Evolutionary conservation across 1,140 invertebrate genomes (phyloP).

Genomic region (Eumaeus atala): DNA sequence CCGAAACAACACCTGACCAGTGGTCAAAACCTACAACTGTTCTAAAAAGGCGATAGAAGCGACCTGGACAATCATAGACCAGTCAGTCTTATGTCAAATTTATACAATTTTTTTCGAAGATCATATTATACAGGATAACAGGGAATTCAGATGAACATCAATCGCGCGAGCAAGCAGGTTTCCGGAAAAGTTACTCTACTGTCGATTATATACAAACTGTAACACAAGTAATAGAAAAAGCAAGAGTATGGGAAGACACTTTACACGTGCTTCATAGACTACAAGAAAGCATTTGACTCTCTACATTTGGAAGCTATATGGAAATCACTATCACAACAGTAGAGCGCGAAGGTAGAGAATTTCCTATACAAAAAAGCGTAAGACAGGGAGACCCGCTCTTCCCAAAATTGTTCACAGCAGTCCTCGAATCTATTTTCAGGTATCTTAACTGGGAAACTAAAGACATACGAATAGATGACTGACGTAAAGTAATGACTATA

Average conservation of each 20-base stretch:
- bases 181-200: constrained; percentile 22
- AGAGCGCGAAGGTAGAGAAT: constrained; percentile 16
- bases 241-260: too few species aligned
- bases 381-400: too few species aligned
- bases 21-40: constrained; percentile 26
- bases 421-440: too few species aligned
- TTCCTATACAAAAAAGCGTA: too few species aligned
- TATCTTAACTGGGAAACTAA: too few species aligned
- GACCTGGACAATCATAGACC: constrained; percentile 23
- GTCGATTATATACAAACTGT: constrained; percentile 21
- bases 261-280: too few species aligned
- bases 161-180: constrained; percentile 25
- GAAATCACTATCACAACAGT: constrained; percentile 20
- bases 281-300: constrained; percentile 20
- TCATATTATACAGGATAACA: constrained; percentile 23
- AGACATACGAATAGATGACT: too few species aligned
- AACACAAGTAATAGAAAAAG: constrained; percentile 20
- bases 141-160: constrained; percentile 21
- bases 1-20: constrained; percentile 20
- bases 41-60: constrained; percentile 21
- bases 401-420: too few species aligned
- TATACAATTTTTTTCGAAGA: constrained; percentile 26
- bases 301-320: constrained; percentile 17
- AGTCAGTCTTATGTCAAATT: constrained; percentile 26
- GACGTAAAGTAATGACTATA: too few species aligned